phyloP scores from a whole-genome alignment of 2,113 vertebrate species.

The Addax nasomaculatus region DNA sequence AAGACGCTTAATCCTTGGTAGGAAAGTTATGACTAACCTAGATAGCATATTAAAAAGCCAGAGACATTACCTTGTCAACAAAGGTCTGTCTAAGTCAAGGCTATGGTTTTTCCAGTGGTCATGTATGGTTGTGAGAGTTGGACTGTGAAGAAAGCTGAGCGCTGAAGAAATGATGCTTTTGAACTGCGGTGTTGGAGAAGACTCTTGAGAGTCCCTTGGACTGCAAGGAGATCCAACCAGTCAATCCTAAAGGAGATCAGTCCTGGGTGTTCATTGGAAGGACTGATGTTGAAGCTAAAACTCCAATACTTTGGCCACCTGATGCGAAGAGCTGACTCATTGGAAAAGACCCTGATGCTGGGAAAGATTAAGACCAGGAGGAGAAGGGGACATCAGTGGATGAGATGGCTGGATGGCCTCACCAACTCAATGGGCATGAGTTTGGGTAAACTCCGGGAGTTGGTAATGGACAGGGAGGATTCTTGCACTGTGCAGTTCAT shows the following conservation, averaged over 20 bases:
- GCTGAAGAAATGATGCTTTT: not conserved
- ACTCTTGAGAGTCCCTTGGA: not conserved
- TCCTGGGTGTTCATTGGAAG: not conserved
- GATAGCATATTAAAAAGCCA: not conserved
- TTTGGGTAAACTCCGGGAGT: not conserved
- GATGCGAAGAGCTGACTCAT: not conserved
- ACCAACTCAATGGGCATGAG: not conserved
- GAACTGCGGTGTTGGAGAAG: not conserved
- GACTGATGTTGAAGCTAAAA: not conserved
- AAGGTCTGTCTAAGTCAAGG: not conserved
- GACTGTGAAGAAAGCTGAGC: not conserved
- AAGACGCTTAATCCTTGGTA: not conserved
- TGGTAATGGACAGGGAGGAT: not conserved
- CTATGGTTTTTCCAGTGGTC: not conserved
- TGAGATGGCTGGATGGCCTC: not conserved
- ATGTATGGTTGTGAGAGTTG: not conserved
- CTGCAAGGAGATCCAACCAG: not conserved
- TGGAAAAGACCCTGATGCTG: not conserved
- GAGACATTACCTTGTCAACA: not conserved
- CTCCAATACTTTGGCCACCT: not conserved
- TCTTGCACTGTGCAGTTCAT: accelerated
- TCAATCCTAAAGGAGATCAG: not conserved
- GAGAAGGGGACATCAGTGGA: not conserved
- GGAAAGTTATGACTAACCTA: not conserved
- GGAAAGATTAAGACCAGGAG: not conserved